These are phyloP conservation scores for Parapristionchus giblindavisi DNA, from an alignment of 2,888 invertebrate genomes.

Conservation along the genomic window DNA sequence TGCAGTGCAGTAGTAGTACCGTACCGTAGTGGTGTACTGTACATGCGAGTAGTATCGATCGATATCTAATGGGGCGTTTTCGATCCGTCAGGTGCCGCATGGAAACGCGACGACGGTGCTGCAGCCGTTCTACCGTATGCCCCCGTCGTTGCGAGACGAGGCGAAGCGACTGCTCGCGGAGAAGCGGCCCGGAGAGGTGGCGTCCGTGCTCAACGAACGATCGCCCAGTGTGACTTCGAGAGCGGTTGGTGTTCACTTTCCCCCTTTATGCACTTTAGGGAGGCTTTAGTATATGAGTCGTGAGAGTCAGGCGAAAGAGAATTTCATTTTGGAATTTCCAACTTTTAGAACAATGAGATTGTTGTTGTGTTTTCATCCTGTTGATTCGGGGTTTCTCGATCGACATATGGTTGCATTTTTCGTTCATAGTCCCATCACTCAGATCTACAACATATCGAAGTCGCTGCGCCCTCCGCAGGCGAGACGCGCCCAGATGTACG, in stretches of 20 bases:
- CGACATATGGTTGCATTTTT: not conserved
- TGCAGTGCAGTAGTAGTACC: too few species aligned
- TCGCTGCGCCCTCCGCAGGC: conserved; percentile 28
- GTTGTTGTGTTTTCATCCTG: too few species aligned
- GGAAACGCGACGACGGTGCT: conserved; percentile 31
- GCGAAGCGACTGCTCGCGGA: conserved; percentile 26
- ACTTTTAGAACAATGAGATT: not conserved
- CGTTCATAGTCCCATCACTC: not conserved
- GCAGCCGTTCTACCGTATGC: conserved; percentile 39
- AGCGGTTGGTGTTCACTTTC: conserved; percentile 31
- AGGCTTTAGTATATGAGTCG: not conserved
- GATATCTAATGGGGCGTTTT: too few species aligned
- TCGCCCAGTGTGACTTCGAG: conserved; percentile 25
- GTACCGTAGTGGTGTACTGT: too few species aligned
- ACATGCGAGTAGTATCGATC: too few species aligned
- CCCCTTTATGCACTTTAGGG: too few species aligned
- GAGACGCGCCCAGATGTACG: not conserved
- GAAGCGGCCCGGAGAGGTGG: conserved; percentile 31
- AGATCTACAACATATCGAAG: conserved; percentile 40
- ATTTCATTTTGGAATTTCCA: not conserved
- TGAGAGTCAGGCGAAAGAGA: not conserved
- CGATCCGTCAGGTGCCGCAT: conserved; percentile 28
- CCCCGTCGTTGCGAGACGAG: conserved; percentile 36
- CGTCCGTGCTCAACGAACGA: conserved; percentile 21
- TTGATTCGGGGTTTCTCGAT: too few species aligned